Base-by-base conservation (phyloP, 1,140 invertebrate species). In the Solenopsis fugax region DNA sequence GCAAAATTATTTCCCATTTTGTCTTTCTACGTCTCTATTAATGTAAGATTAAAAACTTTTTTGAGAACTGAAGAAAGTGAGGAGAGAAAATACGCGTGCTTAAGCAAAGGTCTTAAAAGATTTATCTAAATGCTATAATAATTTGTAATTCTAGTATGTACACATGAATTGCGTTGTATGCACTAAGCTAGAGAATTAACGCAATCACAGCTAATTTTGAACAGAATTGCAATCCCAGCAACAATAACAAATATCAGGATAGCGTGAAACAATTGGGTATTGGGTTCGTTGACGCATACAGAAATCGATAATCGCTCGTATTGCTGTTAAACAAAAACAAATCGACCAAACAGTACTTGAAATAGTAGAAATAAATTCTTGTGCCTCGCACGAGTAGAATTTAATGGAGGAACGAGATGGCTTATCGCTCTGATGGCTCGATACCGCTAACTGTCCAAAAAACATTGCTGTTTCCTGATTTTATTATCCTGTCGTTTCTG, bases 311-410 rank as follows among this genome's bases (percentile, higher is more conserved):
- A 84, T 75, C 54, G 45, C 48, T 62, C 54, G 69, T 58, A 84
- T 73, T 62, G 80, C 69, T 71, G 80, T 84, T 84, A 84, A 84
- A 84, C 80, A 62, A 75, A 84, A 75, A 73, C 69, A 60, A 84
- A 84, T 75, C 80, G 69, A 60, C 54, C 69, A 5, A 56, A 73
- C 37, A 18, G 54, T 75, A 50, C 67, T 82, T 73, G 69, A 84
- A 84, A 84, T 84, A 34, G 80, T 60, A 75, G 69, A 84, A 75
- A 84, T 84, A 84, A 84, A 84, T 84, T 84, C 67, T 84, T 84
- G 65, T 69, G 69, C 73, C 80, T 84, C 45, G 80, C 41, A 58
- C 41, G 65, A 84, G 41, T 84, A 60, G 58, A 75, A 60, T 84
- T 84, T 75, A 84, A 84, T 84, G 41, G 80, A 84, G 69, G 69